phyloP scores from a whole-genome alignment of 2,113 vertebrate genomes.

The Mus pahari region DNA sequence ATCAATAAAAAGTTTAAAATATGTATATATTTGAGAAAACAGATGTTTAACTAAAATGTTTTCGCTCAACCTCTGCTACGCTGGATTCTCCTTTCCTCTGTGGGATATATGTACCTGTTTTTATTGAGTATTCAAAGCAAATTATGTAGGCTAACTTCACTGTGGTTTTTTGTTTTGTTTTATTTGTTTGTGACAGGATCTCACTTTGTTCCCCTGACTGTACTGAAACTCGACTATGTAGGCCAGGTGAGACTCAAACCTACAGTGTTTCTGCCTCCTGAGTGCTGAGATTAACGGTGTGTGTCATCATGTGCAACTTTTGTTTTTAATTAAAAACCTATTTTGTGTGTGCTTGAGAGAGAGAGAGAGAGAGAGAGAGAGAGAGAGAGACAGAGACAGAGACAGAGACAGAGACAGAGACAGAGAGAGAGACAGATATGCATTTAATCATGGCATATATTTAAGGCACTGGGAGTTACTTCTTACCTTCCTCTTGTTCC shows the following conservation, averaged over 20 bases:
- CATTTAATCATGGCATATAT: neutral
- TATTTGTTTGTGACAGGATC: neutral
- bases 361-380: too few species aligned
- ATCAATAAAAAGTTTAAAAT: too few species aligned
- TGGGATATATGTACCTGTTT: neutral
- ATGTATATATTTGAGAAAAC: neutral
- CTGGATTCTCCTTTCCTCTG: neutral
- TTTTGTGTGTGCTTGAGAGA: neutral
- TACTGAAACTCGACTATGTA: neutral
- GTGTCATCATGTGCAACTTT: neutral
- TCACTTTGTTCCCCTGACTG: neutral
- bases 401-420: too few species aligned
- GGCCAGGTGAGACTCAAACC: neutral
- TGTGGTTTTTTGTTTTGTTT: neutral
- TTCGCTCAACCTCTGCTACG: neutral
- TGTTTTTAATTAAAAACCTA: neutral
- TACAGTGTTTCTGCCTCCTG: neutral
- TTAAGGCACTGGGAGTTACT: neutral
- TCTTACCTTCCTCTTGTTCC: neutral
- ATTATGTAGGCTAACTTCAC: neutral
- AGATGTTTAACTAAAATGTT: neutral
- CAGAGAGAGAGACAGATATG: too few species aligned
- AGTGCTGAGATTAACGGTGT: neutral
- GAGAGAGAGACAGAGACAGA: too few species aligned
- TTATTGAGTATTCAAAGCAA: neutral